Evolutionary conservation across 1,140 invertebrate genomes (phyloP).

Genomic region (Drosophila setifemur): DNA sequence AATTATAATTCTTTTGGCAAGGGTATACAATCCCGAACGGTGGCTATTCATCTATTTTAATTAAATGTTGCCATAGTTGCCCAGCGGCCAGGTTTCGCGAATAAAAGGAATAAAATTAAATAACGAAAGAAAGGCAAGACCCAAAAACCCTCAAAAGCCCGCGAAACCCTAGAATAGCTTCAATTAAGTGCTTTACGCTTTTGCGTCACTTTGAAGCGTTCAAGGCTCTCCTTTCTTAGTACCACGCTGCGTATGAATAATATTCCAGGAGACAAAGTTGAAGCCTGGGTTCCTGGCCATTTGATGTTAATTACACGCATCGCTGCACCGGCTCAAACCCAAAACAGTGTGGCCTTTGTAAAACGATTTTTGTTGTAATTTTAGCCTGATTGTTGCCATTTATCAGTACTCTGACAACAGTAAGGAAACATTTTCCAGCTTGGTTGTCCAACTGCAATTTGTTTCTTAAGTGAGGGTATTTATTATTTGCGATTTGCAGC

Average conservation of each 20-base stretch:
- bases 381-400: too few species aligned
- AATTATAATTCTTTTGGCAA: too few species aligned
- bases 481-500: slow-evolving; percentile 30
- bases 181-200: slow-evolving; percentile 60
- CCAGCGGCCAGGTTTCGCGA: slow-evolving; percentile 25
- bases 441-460: slow-evolving; percentile 13
- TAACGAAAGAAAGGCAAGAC: slow-evolving; percentile 39
- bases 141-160: slow-evolving; percentile 48
- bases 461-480: slow-evolving; percentile 40
- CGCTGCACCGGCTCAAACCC: slow-evolving; percentile 31
- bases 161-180: slow-evolving; percentile 47
- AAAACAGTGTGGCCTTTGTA: slow-evolving; percentile 20
- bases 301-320: slow-evolving; percentile 66
- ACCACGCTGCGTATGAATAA: slow-evolving; percentile 44
- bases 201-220: slow-evolving; percentile 34
- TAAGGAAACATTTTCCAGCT: too few species aligned
- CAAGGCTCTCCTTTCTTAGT: not conserved
- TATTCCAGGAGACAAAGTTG: slow-evolving; percentile 2
- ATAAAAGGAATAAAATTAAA: slow-evolving; percentile 21
- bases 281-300: slow-evolving; percentile 37
- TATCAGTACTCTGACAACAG: too few species aligned
- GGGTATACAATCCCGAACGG: too few species aligned
- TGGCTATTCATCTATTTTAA: slow-evolving; percentile 51
- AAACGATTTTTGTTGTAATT: slow-evolving; percentile 15
- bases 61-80: slow-evolving; percentile 71